A percentile compares a stretch with the other conserved stretches of the same genome.
phyloP scores from a whole-genome alignment of 2,888 invertebrate species.

The Drosophila glabriapex region DNA sequence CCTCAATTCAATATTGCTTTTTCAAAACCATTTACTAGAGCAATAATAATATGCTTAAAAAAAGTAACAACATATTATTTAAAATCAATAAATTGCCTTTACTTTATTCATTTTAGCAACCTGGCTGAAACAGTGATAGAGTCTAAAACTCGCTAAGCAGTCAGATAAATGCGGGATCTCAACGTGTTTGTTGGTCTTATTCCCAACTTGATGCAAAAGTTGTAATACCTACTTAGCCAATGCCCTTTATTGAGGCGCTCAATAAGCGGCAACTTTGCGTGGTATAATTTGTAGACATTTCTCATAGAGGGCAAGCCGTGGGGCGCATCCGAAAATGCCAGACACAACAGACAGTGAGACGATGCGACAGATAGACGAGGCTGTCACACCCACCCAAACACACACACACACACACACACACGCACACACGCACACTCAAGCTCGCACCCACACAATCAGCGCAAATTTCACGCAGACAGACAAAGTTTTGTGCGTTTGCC shows the following conservation, averaged over 20 bases:
- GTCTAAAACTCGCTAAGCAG: constrained; percentile 1
- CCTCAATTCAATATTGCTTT: not conserved
- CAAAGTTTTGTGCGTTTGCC: constrained; percentile 67
- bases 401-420: constrained; percentile 13
- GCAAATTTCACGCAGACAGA: constrained; percentile 55
- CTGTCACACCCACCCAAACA: constrained; percentile 29
- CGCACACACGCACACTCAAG: constrained; percentile 9
- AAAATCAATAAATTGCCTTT: not conserved
- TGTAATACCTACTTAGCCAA: constrained; percentile 46
- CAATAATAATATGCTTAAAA: not conserved
- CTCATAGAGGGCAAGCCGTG: constrained; percentile 42
- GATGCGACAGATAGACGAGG: constrained; percentile 16
- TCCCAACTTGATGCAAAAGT: constrained; percentile 37
- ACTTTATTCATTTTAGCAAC: not conserved
- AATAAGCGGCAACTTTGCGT: constrained; percentile 27
- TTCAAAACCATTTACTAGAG: not conserved
- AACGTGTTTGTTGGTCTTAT: constrained; percentile 17
- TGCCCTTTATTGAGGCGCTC: constrained; percentile 16
- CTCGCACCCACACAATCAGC: constrained; percentile 39
- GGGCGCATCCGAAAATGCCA: constrained; percentile 48
- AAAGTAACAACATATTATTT: not conserved
- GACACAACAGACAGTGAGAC: constrained; percentile 43
- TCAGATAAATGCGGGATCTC: constrained; percentile 10
- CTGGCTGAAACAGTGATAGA: not conserved
- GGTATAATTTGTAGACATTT: constrained; percentile 71